Base-by-base conservation (phyloP, 2,113 vertebrate species). In the Lutjanus erythropterus region DNA sequence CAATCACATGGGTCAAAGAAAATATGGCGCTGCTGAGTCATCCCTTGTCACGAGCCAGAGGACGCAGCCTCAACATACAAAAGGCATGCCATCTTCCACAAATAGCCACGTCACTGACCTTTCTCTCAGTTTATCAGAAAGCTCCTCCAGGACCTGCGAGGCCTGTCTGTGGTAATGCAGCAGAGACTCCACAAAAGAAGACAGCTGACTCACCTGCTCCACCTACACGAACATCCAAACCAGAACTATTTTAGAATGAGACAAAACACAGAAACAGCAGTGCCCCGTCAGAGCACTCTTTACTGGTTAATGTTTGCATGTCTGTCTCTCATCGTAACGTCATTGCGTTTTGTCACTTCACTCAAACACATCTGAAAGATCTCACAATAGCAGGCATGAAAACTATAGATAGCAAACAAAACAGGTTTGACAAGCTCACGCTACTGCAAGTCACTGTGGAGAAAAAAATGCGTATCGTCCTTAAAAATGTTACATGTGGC, bases 151-250 rank as follows among this genome's bases (percentile, higher is more conserved):
- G 89, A 99, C 94, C 90, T 98, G 94, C 49, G 96, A 85, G 0
- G 97, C 96, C 92, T 97, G 95, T 72, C 85, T 89, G 94, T 99
- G 98, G 88, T 98, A 99, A 83, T 99, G 97, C 85, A 99, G 93
- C 92, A 99, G 95, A 3, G 98, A 97, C 0, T 99, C 97, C 89
- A 98, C 98, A 89, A 99, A 89, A 10, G 97, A 96, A 0, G 95
- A 95, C 58, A 99, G 95, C 93, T 99, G 98, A 92, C 96, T 97
- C 89, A 99, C 97, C 91, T 99, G 98, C 93, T 99, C 98, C 3
- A 98, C 96, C 97, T 99, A 78, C 78, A 83, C 16, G 19, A 19
- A 41, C 31, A 80, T 18, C 21, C 41, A 80, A 21, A 75, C 5
- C 55, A 35, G 25, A 52, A 31, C 2, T 11, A 67, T 75, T 71